Evolutionary conservation across 2,888 invertebrate species (phyloP), one percentile per base, ranked within the genome.

Genomic region (Cheilosia urbana): DNA sequence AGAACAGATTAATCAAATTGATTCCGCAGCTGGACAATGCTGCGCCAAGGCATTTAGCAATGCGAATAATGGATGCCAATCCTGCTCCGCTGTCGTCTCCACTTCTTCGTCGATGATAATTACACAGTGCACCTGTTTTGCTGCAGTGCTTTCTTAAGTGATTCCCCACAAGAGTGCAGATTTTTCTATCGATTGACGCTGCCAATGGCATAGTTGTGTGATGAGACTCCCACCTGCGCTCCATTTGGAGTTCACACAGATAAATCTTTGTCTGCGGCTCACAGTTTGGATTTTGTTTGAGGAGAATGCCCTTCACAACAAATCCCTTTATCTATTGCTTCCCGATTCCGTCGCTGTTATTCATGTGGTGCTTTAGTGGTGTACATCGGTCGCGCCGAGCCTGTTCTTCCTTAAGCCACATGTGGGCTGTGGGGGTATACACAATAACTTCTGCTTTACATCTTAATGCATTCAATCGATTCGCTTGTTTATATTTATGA

Each of bases 1-100:
- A 85, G 81, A 85, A 85, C 69, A 87, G 87, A 87, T 87, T 87
- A 87, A 87, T 87, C 87, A 87, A 84, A 84, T 87, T 87, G 87
- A 87, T 84, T 87, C 77, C 73, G 81, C 85, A 85, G 81, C 81
- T 85, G 85, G 85, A 85, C 85, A 81, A 81, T 77, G 85, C 69
- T 80, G 79, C 57, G 68, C 66, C 72, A 71, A 85, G 85, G 81
- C 81, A 85, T 85, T 85, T 85, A 85, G 85, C 85, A 81, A 85
- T 85, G 85, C 85, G 85, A 81, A 81, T 85, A 81, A 81, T 81
- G 81, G 85, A 76, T 81, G 68, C 85, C 85, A 66, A 57, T 51
- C 58, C 57, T 47, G 30, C n/a, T n/a, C 71, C 68, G 45, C 58
- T 42, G 45, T 27, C 58, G 27, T 63, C 66, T 17, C 37, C 53